Evolutionary conservation across 2,888 invertebrate genomes (phyloP), one percentile per base, ranked within the genome.

Genomic region (Rotaria socialis): DNA sequence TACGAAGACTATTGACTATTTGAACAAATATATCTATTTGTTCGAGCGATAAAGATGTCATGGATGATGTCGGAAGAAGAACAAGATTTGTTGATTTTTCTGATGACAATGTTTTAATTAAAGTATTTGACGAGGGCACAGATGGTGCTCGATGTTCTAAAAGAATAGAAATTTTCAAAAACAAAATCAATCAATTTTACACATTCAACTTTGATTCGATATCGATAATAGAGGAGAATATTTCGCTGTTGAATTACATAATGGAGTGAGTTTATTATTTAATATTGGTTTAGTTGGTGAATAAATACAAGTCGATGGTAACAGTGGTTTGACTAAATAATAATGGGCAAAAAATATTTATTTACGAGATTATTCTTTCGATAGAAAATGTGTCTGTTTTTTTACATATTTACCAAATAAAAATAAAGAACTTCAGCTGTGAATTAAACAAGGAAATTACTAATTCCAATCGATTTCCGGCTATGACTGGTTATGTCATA

Each of bases 11-110:
- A 47, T 80, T 80, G n/a, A 80, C 47, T 47, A 80, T 47, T 80
- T 80, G 80, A 47, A 80, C 80, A 80, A 80, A 80, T 47, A 80
- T 47, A 80, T 80, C 80, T 47, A 47, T 80, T 47, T 67, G 67
- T 67, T 80, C 80, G n/a, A 47, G 19, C 47, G 80, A 80, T 80
- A 80, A 80, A 10, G 80, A 47, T 47, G 67, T 67, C 27, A 67
- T 67, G 19, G 67, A 19, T 67, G 67, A 35, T 19, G 67, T 19
- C 5, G 67, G 27, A 35, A 67, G 35, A 27, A 67, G 67, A 67
- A 67, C 27, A 67, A 67, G 27, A 67, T 67, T 67, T 67, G 67
- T 67, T 67, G 67, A 67, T 67, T 67, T 67, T 19, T 67, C 67
- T 67, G 67, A 67, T 67, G 35, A 35, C 6, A 35, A 35, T 2